Base-by-base conservation (phyloP, 2,113 vertebrate genomes). In the Rattus rattus region DNA sequence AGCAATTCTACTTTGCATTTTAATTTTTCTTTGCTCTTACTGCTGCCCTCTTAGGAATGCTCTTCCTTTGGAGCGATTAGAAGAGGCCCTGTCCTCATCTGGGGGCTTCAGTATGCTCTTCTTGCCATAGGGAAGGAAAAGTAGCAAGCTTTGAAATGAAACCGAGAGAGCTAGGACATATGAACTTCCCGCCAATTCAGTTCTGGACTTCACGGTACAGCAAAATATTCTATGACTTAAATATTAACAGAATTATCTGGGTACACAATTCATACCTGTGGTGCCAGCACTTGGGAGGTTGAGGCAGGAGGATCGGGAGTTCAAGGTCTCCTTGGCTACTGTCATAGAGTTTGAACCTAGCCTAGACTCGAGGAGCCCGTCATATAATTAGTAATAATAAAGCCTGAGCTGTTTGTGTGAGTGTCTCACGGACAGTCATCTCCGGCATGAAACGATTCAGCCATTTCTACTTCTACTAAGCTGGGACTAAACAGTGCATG, bases 1-100 rank as follows among this genome's bases (percentile, higher is more conserved):
- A 97, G 94, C 93, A 95, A 94, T 26, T 77, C 85, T 88, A 65
- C 69, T 85, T 75, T 16, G 93, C 90, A 96, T 96, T 92, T 94
- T 93, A 49, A 96, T 96, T 97, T 84, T 94, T 24, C 72, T 92
- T 87, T 79, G 92, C 86, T 65, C 94, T 91, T 67, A 30, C 94
- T 61, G 59, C 94, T 61, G 59, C 54, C 63, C 96, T 79, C 59
- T 94, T 49, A 80, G 95, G 97, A 96, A 96, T 14, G 19, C 95
- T 87, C 97, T 73, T 90, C 14, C 69, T 80, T 22, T 49, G 75
- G 94, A 61, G 59, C 63, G 1, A 16, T 56, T 33, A 79, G 88
- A 52, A 52, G 47, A 0, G 28, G 75, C 79, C 33, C 49, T 92
- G 92, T 77, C 83, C 7, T 63, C 20, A 7, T 76, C 77, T 10